Evolutionary conservation across 2,888 invertebrate genomes (phyloP).

Genomic region (Netelia inedita): DNA sequence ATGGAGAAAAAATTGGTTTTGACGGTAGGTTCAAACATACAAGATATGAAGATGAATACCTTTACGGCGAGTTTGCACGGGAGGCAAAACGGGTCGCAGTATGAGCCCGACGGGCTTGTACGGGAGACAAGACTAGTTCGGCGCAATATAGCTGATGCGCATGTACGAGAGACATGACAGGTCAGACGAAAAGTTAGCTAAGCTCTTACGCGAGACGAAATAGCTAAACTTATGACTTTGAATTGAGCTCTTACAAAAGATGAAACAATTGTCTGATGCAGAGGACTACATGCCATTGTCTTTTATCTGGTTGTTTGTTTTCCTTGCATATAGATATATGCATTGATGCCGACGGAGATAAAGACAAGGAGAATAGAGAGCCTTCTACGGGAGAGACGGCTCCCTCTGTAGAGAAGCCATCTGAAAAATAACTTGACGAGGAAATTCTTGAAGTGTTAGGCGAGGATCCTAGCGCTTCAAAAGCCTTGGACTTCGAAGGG

Average conservation of each 20-base stretch:
- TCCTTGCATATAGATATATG: constrained; percentile 1
- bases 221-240: constrained; percentile 6
- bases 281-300: neutral
- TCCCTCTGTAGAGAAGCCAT: constrained; percentile 3
- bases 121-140: constrained; percentile 23
- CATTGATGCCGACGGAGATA: neutral
- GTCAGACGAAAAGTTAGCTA: constrained; percentile 2
- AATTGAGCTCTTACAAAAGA: constrained; percentile 9
- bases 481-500: constrained; percentile 28
- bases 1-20: constrained; percentile 22
- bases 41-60: neutral
- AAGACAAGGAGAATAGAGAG: constrained; percentile 24
- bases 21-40: neutral
- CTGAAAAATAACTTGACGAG: constrained; percentile 37
- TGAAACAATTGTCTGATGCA: neutral
- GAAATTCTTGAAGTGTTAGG: constrained; percentile 49
- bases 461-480: constrained; percentile 42
- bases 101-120: constrained; percentile 30
- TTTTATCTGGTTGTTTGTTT: neutral
- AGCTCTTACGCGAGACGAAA: constrained; percentile 25
- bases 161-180: constrained; percentile 31
- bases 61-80: neutral
- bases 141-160: constrained; percentile 18
- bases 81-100: constrained; percentile 5
- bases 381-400: neutral